phyloP scores from a whole-genome alignment of 2,797 vertebrate genomes.

The Streptopelia turtur region DNA sequence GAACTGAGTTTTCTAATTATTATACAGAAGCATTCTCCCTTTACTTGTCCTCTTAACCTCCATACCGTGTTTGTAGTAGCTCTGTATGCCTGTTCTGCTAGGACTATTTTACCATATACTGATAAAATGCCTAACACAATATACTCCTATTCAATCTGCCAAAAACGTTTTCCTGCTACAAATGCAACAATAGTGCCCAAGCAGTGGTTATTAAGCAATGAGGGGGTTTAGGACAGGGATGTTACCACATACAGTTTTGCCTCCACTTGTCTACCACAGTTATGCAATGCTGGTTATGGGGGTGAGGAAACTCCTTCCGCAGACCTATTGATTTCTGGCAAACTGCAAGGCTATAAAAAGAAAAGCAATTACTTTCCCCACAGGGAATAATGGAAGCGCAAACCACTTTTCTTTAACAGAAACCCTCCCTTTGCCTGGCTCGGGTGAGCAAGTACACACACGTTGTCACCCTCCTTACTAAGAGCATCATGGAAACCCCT shows the following conservation, averaged over 20 bases:
- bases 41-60: neutral
- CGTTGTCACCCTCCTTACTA: neutral
- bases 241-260: neutral
- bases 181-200: neutral
- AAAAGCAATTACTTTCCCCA: neutral
- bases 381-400: neutral
- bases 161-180: neutral
- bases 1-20: neutral
- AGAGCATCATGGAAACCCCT: neutral
- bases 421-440: neutral
- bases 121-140: neutral
- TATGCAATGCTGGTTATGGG: neutral
- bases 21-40: neutral
- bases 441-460: neutral
- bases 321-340: neutral
- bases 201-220: neutral
- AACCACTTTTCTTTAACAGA: neutral
- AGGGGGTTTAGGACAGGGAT: neutral
- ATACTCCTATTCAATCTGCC: neutral
- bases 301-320: neutral
- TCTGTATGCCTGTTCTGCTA: neutral
- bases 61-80: neutral
- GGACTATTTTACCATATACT: neutral
- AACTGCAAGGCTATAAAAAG: neutral
- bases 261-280: neutral